These are phyloP conservation scores for Taeniopygia guttata DNA, from an alignment of 2,797 vertebrate genomes.

Conservation along the genomic window DNA sequence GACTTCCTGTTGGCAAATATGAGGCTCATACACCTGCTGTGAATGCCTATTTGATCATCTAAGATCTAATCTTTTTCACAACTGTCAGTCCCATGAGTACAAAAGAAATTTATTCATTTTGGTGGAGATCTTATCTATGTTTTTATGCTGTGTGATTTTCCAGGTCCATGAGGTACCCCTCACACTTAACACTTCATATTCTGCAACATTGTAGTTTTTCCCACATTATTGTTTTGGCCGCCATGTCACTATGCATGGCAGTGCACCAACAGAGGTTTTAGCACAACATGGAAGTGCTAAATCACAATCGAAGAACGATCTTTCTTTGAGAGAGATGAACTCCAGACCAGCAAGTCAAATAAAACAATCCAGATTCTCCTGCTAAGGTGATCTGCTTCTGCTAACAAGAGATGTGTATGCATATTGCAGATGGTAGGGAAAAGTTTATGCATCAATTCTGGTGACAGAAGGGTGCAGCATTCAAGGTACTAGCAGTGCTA, in stretches of 20 bases:
- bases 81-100: background rate
- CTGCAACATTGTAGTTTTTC: background rate
- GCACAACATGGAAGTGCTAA: background rate
- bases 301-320: background rate
- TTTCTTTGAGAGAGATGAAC: background rate
- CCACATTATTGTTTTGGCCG: background rate
- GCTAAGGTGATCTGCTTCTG: background rate
- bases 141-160: background rate
- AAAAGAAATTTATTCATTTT: background rate
- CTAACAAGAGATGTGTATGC: background rate
- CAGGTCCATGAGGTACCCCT: background rate
- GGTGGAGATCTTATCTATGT: background rate
- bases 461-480: background rate
- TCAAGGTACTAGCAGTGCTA: background rate
- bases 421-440: background rate
- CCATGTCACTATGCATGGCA: accelerated
- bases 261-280: background rate
- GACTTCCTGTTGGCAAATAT: background rate
- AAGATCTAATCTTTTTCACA: background rate
- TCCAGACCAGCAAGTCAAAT: background rate
- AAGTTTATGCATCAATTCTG: background rate
- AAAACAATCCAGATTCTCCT: background rate
- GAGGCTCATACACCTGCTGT: background rate
- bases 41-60: background rate
- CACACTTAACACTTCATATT: background rate